Conservation (phyloP, 2,797 vertebrate species). For the Arnoldichthys spilopterus region DNA sequence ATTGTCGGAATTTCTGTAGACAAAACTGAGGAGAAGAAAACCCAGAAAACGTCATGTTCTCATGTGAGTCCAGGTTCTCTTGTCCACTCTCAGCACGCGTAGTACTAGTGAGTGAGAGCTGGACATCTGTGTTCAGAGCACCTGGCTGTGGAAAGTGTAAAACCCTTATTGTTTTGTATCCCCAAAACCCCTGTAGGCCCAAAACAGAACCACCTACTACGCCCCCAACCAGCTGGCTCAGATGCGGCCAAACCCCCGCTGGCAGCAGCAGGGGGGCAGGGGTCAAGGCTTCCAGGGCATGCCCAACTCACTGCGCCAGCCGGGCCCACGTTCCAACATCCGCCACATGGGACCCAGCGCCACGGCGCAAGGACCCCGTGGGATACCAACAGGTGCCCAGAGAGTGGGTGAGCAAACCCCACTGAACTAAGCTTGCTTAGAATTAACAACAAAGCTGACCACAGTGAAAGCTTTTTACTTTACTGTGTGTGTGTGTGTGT, state of each 20-base stretch:
- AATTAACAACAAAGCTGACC: not conserved
- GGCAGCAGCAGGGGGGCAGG: conserved; percentile 95
- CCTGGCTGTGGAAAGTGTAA: not conserved
- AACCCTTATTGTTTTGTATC: not conserved
- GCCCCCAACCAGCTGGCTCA: conserved; percentile 95
- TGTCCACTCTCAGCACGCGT: too few species aligned
- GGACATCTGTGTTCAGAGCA: not conserved
- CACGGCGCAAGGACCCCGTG: conserved; percentile 83
- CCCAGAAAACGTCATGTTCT: too few species aligned
- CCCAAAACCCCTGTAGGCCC: conserved; percentile 79
- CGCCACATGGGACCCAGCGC: conserved; percentile 87
- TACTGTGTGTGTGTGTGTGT: too few species aligned
- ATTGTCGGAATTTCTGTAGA: too few species aligned
- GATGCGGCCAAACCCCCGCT: conserved; percentile 95
- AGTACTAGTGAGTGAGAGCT: not conserved
- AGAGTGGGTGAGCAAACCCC: conserved; percentile 80
- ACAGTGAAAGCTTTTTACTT: not conserved
- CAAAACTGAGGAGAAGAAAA: too few species aligned
- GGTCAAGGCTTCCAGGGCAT: conserved; percentile 97
- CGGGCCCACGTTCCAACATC: conserved; percentile 89
- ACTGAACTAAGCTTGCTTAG: not conserved
- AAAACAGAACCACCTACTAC: conserved; percentile 96
- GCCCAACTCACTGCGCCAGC: conserved; percentile 91
- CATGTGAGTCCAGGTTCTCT: not conserved
- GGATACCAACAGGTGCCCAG: conserved; percentile 81